phyloP scores from a whole-genome alignment of 1,140 invertebrate species.

The Aphelinus certus region DNA sequence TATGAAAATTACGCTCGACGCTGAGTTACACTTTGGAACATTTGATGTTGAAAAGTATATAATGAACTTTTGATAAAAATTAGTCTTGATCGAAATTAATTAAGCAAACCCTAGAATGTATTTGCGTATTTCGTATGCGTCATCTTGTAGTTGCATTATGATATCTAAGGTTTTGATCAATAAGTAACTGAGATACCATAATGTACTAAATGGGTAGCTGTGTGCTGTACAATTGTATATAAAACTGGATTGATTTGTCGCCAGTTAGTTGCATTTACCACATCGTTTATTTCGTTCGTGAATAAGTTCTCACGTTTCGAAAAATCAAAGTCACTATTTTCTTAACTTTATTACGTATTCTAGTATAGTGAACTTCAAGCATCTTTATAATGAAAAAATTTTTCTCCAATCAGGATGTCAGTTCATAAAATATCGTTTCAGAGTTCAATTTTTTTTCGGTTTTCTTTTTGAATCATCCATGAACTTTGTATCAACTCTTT shows the following conservation, averaged over 20 bases:
- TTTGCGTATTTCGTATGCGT: slow-evolving; percentile 12
- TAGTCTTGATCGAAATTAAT: slow-evolving; percentile 29
- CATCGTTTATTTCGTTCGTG: slow-evolving; percentile 28
- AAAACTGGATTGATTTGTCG: slow-evolving; percentile 34
- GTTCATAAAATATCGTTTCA: slow-evolving; percentile 1
- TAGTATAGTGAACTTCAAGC: slow-evolving; percentile 26
- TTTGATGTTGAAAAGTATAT: slow-evolving; percentile 40
- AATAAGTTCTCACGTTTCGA: slow-evolving; percentile 27
- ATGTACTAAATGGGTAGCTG: slow-evolving; percentile 20
- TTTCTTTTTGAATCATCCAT: neutral
- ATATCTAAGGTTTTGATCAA: slow-evolving; percentile 19
- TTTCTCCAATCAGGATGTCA: neutral
- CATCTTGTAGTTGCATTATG: slow-evolving; percentile 10
- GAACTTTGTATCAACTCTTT: slow-evolving; percentile 3
- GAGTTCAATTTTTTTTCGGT: neutral
- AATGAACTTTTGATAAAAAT: slow-evolving; percentile 35
- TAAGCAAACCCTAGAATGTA: slow-evolving; percentile 30
- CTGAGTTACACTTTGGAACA: slow-evolving; percentile 21
- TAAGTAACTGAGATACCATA: slow-evolving; percentile 22
- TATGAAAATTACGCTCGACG: slow-evolving; percentile 29
- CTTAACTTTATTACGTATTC: slow-evolving; percentile 35
- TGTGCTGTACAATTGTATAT: slow-evolving; percentile 46
- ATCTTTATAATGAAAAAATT: slow-evolving; percentile 28
- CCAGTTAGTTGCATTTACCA: slow-evolving; percentile 34
- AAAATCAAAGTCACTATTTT: slow-evolving; percentile 37